These are phyloP conservation scores for Lepidonotus clava DNA, from an alignment of 2,888 invertebrate species.

Conservation along the genomic window DNA sequence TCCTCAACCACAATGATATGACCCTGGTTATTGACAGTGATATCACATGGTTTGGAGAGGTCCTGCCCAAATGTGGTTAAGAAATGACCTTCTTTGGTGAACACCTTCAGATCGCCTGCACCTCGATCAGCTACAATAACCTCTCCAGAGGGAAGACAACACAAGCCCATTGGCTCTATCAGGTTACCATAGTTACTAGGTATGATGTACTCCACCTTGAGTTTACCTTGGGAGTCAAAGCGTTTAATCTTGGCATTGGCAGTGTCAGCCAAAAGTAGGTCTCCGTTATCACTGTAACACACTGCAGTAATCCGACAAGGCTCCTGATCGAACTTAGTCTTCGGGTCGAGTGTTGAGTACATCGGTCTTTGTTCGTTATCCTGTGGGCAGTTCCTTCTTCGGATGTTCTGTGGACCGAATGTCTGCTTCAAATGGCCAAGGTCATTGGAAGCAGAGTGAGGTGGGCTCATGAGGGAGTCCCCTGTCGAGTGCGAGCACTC, in stretches of 20 bases:
- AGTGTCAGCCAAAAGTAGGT: conserved; percentile 18
- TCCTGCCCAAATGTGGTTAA: conserved; percentile 21
- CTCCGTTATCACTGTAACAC: not conserved
- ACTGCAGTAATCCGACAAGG: conserved; percentile 18
- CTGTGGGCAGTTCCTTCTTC: not conserved
- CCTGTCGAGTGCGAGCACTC: conserved; percentile 2
- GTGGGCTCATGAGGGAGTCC: not conserved
- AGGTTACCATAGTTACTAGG: conserved; percentile 1
- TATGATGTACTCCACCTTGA: conserved; percentile 27
- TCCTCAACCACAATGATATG: conserved; percentile 29
- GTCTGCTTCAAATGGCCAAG: conserved; percentile 2
- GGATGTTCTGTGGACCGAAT: conserved; percentile 28
- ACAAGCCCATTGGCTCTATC: not conserved
- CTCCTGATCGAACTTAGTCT: conserved; percentile 24
- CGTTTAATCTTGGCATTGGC: conserved; percentile 40
- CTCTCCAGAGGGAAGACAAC: not conserved
- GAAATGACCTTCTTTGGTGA: conserved; percentile 18
- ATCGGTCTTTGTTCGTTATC: not conserved
- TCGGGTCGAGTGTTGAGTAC: conserved; percentile 3
- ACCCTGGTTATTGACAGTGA: conserved; percentile 4
- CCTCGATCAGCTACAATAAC: conserved; percentile 24
- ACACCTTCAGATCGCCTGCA: conserved; percentile 25
- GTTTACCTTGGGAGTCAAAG: conserved; percentile 20
- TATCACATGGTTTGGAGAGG: conserved; percentile 26
- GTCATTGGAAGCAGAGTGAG: conserved; percentile 1